phyloP scores from a whole-genome alignment of 2,888 invertebrate genomes.

The Oeneis ivallda region DNA sequence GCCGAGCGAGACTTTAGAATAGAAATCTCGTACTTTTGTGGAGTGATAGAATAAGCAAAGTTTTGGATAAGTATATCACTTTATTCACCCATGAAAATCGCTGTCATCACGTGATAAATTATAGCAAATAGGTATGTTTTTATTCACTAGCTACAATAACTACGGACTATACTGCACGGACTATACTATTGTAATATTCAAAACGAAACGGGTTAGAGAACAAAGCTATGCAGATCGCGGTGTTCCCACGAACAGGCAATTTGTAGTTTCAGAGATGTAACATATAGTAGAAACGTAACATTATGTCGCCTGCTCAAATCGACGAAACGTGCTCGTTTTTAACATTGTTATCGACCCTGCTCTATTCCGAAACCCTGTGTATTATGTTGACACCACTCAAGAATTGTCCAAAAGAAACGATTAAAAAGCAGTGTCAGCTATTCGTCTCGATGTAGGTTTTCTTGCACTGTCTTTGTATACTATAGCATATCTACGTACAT shows the following conservation, averaged over 20 bases:
- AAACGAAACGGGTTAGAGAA: not conserved
- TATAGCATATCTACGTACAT: too few relatives aligned
- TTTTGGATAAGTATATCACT: too few relatives aligned
- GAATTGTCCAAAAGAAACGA: not conserved
- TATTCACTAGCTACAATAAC: not conserved
- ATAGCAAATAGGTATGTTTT: too few relatives aligned
- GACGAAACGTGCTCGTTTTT: slow-evolving; percentile 4
- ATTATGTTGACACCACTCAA: not conserved
- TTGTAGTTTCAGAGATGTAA: not conserved
- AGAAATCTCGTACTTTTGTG: too few relatives aligned
- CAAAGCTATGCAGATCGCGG: not conserved
- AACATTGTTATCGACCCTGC: not conserved
- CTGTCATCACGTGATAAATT: not conserved
- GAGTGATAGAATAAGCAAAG: too few relatives aligned
- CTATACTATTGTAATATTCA: not conserved
- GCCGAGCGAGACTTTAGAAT: too few relatives aligned
- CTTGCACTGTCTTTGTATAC: too few relatives aligned
- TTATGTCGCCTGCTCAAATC: slow-evolving; percentile 10
- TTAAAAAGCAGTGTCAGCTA: not conserved
- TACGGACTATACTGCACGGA: not conserved
- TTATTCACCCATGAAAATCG: not conserved
- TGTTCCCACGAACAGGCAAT: not conserved
- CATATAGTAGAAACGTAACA: not conserved
- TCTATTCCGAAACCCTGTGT: not conserved
- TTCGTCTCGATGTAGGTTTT: not conserved